Evolutionary conservation across 2,888 invertebrate genomes (phyloP), one percentile per base, ranked within the genome.

Genomic region (Aradus depressus): DNA sequence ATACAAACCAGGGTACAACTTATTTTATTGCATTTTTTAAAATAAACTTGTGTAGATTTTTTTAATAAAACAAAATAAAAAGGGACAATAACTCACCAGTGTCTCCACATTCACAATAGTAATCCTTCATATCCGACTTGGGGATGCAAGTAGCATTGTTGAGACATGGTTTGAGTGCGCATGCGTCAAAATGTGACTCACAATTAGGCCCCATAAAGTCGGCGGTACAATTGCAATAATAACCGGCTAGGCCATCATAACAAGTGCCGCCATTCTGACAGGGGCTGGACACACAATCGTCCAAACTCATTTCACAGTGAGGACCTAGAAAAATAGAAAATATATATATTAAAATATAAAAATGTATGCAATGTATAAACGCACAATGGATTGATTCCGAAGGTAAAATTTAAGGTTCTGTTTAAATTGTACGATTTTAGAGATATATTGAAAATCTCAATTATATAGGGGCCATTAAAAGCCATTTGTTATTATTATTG

Each of bases 261-360:
- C 79, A 78, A 48, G 73, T 72, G 34, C 78, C 83, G 18, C 75
- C 76, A 67, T 82, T 79, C 48, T 71, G 70, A 63, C 84, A 84
- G 2, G 78, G 79, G 59, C 73, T 66, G 6, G 80, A 76, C 52
- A 68, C 68, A 68, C 93, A 95, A 69, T 93, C 91, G 69, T 92
- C 79, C 37, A 90, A 82, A 65, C 91, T 86, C 50, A 66, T 70
- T 64, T 86, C 82, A 67, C 91, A 64, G 68, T 58, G 56, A 21
- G 55, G 52, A 10, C 60, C 61, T 57, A 51, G 10, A 21, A 28
- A 12, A 21, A 32, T 2, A 35, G n/a, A n/a, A n/a, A n/a, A n/a
- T n/a, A n/a, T n/a, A n/a, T n/a, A n/a, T n/a, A n/a, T n/a, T n/a
- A n/a, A n/a, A n/a, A n/a, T n/a, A n/a, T n/a, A n/a, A n/a, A n/a